Evolutionary conservation across 2,113 vertebrate genomes (phyloP).

Genomic region (Corvus hawaiiensis): DNA sequence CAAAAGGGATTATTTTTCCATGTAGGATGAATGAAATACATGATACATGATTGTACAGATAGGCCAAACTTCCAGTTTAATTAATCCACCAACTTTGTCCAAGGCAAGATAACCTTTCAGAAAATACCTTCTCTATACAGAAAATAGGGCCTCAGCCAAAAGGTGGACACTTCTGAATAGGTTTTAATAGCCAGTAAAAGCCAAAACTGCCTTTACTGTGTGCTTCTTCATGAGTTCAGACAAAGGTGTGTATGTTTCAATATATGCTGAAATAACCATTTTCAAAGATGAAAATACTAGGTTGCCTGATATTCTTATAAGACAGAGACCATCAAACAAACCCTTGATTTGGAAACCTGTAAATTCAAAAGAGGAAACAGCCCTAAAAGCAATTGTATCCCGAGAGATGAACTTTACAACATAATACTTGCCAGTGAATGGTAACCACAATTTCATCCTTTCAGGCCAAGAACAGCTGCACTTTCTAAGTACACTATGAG

Average conservation of each 20-base stretch:
- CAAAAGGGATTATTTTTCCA: background rate
- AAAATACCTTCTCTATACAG: background rate
- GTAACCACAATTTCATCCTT: background rate
- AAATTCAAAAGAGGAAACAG: background rate
- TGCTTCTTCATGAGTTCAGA: background rate
- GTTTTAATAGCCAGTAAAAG: background rate
- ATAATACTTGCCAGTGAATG: background rate
- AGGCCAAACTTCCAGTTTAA: background rate
- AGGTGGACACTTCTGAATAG: background rate
- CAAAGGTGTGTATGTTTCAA: background rate
- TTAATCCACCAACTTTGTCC: background rate
- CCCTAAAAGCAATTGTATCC: background rate
- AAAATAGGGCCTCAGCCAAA: background rate
- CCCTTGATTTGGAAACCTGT: background rate
- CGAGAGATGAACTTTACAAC: background rate
- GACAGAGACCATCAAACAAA: background rate
- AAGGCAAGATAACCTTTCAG: background rate
- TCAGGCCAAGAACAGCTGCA: background rate
- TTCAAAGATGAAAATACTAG: background rate
- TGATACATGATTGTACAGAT: background rate
- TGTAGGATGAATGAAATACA: background rate
- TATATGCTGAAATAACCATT: background rate
- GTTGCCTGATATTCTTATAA: background rate
- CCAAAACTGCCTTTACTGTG: background rate
- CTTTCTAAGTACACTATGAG: background rate